Percentiles rank a stretch among this genome's conserved stretches.
Evolutionary conservation across 2,888 invertebrate genomes (phyloP).

Genomic region (Rosalia funebris): DNA sequence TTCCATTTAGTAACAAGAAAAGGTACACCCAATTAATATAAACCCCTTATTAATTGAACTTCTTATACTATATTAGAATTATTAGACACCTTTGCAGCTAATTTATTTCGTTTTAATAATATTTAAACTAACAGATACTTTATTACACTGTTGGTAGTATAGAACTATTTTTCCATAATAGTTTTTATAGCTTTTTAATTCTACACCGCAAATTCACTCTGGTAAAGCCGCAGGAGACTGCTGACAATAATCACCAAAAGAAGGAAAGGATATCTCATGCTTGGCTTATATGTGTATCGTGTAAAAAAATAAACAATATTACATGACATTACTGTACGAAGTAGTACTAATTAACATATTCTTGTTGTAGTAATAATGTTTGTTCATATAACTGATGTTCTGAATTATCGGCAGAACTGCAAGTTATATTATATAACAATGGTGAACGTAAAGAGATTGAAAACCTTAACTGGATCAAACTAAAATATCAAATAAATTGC

Average conservation of each 20-base stretch:
- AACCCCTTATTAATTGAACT: too few relatives aligned
- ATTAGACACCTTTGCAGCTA: too few relatives aligned
- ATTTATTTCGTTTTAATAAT: too few relatives aligned
- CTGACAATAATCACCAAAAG: constrained; percentile 27
- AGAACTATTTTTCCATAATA: too few relatives aligned
- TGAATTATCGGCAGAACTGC: constrained; percentile 43
- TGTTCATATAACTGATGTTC: constrained; percentile 37
- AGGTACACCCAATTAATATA: too few relatives aligned
- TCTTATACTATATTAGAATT: too few relatives aligned
- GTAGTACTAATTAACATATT: constrained; percentile 29
- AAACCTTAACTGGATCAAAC: constrained; percentile 19
- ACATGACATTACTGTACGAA: constrained; percentile 14
- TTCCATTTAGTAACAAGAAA: too few relatives aligned
- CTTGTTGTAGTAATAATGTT: constrained; percentile 36
- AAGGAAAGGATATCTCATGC: constrained; percentile 29
- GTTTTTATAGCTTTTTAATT: too few relatives aligned
- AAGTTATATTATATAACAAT: constrained; percentile 44
- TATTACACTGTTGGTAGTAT: too few relatives aligned
- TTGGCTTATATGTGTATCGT: constrained; percentile 16
- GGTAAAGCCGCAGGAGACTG: constrained; percentile 19
- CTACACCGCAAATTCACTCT: background rate
- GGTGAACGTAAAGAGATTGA: constrained; percentile 39
- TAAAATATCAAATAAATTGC: constrained; percentile 26
- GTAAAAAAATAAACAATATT: constrained; percentile 14
- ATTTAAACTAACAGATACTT: too few relatives aligned